Percentiles rank a stretch among this genome's conserved stretches.
Evolutionary conservation across 2,797 vertebrate genomes (phyloP).

Genomic region (Phrynocephalus forsythii): DNA sequence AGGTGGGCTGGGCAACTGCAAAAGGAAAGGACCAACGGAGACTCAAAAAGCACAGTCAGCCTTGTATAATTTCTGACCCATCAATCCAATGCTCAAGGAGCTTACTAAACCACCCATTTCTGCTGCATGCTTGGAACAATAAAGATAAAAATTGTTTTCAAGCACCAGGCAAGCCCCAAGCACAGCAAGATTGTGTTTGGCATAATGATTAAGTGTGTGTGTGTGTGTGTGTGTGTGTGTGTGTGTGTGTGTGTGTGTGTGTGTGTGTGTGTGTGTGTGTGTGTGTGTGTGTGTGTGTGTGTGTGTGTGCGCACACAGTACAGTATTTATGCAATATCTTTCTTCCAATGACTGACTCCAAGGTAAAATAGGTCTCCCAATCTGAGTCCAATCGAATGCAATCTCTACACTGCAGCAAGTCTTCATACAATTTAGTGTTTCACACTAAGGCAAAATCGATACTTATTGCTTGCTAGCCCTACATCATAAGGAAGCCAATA

Average conservation of each 20-base stretch:
- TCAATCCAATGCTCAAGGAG: neutral
- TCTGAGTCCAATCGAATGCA: neutral
- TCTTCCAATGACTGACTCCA: neutral
- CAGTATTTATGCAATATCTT: neutral
- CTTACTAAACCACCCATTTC: neutral
- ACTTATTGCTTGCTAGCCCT: neutral
- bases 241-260: too few species aligned
- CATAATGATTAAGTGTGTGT: neutral
- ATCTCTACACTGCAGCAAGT: neutral
- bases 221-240: too few species aligned
- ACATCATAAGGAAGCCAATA: neutral
- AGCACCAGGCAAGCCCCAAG: neutral
- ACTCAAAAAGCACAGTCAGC: neutral
- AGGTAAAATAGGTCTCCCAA: neutral
- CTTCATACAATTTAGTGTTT: neutral
- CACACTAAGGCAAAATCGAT: neutral
- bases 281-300: too few species aligned
- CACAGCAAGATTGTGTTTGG: neutral
- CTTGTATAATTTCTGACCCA: neutral
- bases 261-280: too few species aligned
- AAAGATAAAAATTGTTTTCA: neutral
- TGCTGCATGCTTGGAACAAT: neutral
- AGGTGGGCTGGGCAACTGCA: neutral
- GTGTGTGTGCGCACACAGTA: neutral
- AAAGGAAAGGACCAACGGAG: too few species aligned